Evolutionary conservation across 2,888 invertebrate genomes (phyloP).

Genomic region (Tenthredo livida): DNA sequence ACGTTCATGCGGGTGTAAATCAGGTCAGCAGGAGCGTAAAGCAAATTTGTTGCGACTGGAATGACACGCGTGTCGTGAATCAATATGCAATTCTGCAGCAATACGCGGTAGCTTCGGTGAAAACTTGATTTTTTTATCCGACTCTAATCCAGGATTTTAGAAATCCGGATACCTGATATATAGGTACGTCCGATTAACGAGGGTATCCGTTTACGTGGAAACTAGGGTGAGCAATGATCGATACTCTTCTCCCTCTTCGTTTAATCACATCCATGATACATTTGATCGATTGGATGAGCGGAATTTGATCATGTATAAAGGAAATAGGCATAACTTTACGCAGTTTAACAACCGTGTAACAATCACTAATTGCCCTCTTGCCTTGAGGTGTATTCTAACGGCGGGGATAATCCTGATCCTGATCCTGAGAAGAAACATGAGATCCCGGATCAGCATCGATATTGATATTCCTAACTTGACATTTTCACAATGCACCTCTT

Average conservation of each 20-base stretch:
- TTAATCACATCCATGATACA: neutral
- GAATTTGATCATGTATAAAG: neutral
- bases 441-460: neutral
- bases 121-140: neutral
- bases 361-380: no score
- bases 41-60: slow-evolving; percentile 36
- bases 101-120: neutral
- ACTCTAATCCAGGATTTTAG: neutral
- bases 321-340: no score
- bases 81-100: neutral
- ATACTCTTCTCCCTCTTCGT: neutral
- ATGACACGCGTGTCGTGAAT: slow-evolving; percentile 19
- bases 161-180: neutral
- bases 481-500: neutral
- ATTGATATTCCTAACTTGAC: neutral
- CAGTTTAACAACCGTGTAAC: no score
- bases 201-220: neutral
- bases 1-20: slow-evolving; percentile 23
- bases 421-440: neutral
- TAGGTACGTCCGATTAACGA: neutral
- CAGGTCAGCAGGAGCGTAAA: slow-evolving; percentile 38
- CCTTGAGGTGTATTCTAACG: neutral
- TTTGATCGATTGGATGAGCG: neutral
- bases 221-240: neutral
- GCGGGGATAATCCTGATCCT: neutral